phyloP scores from a whole-genome alignment of 2,888 invertebrate species.

The Piscicola geometra region DNA sequence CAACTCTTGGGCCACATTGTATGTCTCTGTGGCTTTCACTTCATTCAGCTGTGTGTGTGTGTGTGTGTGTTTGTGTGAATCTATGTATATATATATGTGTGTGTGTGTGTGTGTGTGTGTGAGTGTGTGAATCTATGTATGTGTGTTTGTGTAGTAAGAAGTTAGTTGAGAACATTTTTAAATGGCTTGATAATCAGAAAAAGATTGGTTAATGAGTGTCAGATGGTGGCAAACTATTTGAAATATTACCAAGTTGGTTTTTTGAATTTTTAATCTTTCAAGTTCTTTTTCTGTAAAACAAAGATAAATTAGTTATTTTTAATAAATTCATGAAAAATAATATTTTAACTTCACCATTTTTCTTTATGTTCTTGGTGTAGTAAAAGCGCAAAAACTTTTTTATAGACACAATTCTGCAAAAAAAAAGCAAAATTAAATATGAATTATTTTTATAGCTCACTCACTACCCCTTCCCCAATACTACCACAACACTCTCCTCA shows the following conservation, averaged over 20 bases:
- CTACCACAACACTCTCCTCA: background rate
- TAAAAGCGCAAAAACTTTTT: slow-evolving; percentile 80
- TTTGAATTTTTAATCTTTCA: background rate
- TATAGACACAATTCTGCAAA: slow-evolving; percentile 68
- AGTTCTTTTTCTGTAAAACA: slow-evolving; percentile 3
- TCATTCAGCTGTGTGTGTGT: slow-evolving; percentile 76
- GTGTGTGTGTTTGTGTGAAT: too few relatives aligned
- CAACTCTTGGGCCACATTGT: slow-evolving; percentile 82
- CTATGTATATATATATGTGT: too few relatives aligned
- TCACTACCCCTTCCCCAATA: background rate
- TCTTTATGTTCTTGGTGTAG: slow-evolving; percentile 58
- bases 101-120: too few relatives aligned
- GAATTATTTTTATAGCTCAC: background rate
- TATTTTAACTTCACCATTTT: slow-evolving; percentile 41
- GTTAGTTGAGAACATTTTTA: too few relatives aligned
- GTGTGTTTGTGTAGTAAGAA: too few relatives aligned
- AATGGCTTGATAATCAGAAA: too few relatives aligned
- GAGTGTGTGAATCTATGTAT: too few relatives aligned
- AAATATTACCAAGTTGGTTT: background rate
- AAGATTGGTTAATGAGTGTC: too few relatives aligned
- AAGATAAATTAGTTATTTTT: too few relatives aligned
- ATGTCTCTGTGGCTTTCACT: slow-evolving; percentile 95
- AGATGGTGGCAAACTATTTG: too few relatives aligned
- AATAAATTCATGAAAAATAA: too few relatives aligned
- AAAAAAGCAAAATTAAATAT: too few relatives aligned